Evolutionary conservation across 1,140 invertebrate genomes (phyloP), one percentile per base, ranked within the genome.

Genomic region (Neodiprion fabricii): DNA sequence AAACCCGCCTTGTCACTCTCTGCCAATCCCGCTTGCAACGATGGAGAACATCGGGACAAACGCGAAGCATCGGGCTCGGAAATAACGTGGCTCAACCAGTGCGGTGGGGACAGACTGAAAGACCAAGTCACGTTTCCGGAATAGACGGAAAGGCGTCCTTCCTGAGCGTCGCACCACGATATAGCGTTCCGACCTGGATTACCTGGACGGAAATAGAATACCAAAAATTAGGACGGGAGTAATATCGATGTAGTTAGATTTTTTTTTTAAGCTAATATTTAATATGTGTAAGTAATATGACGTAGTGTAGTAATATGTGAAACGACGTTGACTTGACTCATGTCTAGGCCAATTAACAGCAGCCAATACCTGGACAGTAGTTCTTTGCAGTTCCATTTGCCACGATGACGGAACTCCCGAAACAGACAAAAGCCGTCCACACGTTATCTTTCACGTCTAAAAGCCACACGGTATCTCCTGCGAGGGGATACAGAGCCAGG

Each of bases 61-160:
- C 40, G 17, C 67, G 8, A 5, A 12, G 21, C 3, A 21, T 69
- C 67, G 23, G 10, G 17, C 67, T 69, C 14, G 21, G 67, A 47
- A 17, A 69, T 14, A 69, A 47, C 40, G 67, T 69, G 40, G 11
- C 67, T 69, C 21, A 17, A 21, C 67, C 67, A 69, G 67, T 69
- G 67, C 67, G 67, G 67, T 47, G 67, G 21, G 12, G 67, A 69
- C 40, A 69, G 67, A 69, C 67, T 69, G 5, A 69, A 69, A 11
- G 67, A 69, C 67, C 67, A 69, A 4, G 21, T 47, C 17, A 23
- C n/a, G 67, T 69, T 23, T 14, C 12, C 40, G 7, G 67, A 69
- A 21, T 23, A 69, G 12, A 69, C 12, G 40, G 21, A 69, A 11
- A 69, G 12, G 12, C 67, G 67, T 17, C 67, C 67, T 23, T 47